Evolutionary conservation across 2,888 invertebrate species (phyloP).

Genomic region (Lordiphosa fenestrarum): DNA sequence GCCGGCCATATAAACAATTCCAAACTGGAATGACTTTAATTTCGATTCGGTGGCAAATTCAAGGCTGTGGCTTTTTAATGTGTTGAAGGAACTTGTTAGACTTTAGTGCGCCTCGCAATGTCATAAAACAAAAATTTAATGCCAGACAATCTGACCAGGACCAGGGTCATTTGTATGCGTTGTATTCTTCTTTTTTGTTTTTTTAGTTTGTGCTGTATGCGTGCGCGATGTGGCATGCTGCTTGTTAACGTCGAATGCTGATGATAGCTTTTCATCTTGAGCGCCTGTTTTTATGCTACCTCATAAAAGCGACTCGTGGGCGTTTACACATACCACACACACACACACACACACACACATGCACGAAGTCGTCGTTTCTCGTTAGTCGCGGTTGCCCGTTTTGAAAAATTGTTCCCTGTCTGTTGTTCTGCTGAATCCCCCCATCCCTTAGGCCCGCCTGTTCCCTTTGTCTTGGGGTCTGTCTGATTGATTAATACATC

Average conservation of each 20-base stretch:
- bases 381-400: slow-evolving; percentile 41
- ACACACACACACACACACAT: slow-evolving; percentile 19
- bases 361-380: slow-evolving; percentile 3
- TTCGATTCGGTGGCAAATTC: slow-evolving; percentile 49
- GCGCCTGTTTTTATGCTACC: slow-evolving; percentile 60
- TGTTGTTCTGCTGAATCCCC: slow-evolving; percentile 12
- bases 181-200: slow-evolving; percentile 14
- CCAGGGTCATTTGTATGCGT: slow-evolving; percentile 44
- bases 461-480: slow-evolving; percentile 19
- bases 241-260: slow-evolving; percentile 55
- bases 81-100: slow-evolving; percentile 59
- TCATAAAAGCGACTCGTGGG: slow-evolving; percentile 63
- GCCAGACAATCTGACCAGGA: slow-evolving; percentile 48
- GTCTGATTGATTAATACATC: slow-evolving; percentile 73
- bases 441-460: slow-evolving; percentile 21
- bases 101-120: slow-evolving; percentile 63
- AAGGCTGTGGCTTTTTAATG: slow-evolving; percentile 48
- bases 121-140: slow-evolving; percentile 61
- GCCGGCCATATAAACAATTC: slow-evolving; percentile 12
- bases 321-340: slow-evolving; percentile 53
- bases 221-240: slow-evolving; percentile 11
- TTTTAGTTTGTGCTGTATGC: neutral
- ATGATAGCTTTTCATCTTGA: slow-evolving; percentile 69
- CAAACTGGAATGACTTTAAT: slow-evolving; percentile 51
- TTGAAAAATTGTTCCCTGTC: slow-evolving; percentile 38